A percentile compares a stretch with the other conserved stretches of the same genome.
Conservation (phyloP, 2,797 vertebrate species). For the Liasis olivaceus region DNA sequence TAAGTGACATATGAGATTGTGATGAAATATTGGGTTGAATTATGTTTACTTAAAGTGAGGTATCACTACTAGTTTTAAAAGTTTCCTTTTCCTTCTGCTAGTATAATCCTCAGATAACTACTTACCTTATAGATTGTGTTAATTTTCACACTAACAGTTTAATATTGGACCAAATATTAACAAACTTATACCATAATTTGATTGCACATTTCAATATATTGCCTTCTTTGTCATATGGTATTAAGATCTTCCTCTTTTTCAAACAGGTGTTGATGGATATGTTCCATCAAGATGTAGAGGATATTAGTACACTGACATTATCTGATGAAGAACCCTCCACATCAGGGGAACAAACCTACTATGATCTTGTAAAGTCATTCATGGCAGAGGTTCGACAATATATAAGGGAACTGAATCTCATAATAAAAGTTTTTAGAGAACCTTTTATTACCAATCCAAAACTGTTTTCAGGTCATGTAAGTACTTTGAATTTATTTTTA, state of each 20-base stretch:
- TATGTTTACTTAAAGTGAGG: not conserved
- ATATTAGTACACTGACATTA: constrained; percentile 88
- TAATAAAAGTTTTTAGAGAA: constrained; percentile 95
- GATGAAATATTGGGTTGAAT: not conserved
- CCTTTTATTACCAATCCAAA: constrained; percentile 87
- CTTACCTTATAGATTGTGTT: not conserved
- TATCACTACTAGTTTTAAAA: not conserved
- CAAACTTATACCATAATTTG: not conserved
- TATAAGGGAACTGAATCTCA: constrained; percentile 92
- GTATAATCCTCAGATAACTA: not conserved
- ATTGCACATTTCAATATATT: not conserved
- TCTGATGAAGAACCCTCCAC: constrained; percentile 92
- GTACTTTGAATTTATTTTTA: constrained; percentile 63
- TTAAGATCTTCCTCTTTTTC: not conserved
- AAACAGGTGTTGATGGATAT: constrained; percentile 96
- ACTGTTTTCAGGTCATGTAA: constrained; percentile 90
- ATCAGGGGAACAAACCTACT: constrained; percentile 91
- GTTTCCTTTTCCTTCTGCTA: not conserved
- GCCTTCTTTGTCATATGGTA: not conserved
- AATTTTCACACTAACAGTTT: not conserved
- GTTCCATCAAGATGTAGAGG: constrained; percentile 98
- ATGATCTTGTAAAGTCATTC: constrained; percentile 91
- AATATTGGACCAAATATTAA: not conserved
- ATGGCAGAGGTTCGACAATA: constrained; percentile 93
- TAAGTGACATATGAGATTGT: not conserved